Evolutionary conservation across 2,888 invertebrate genomes (phyloP), one percentile per base, ranked within the genome.

Genomic region (Acanthacorydalis orientalis): DNA sequence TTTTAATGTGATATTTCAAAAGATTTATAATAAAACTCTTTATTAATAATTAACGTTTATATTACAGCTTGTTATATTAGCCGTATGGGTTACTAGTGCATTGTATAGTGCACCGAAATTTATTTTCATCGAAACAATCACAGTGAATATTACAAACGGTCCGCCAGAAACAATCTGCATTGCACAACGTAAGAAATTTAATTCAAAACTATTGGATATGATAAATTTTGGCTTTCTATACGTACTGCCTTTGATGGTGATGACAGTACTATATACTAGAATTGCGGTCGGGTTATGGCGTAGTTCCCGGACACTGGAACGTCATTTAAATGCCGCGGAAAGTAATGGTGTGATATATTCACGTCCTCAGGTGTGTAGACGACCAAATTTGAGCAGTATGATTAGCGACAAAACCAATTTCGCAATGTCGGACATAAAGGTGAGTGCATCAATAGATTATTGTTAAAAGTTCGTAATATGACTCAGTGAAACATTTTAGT

Each of bases 211-310:
- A 38, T 77, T 85, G 60, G 86, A 87, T 60, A 78, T 83, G 64
- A 77, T 84, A 53, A 89, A 87, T 66, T 83, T 91, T 57, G 78
- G 82, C 7, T 70, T 90, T 8, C 78, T 90, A 51, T 91, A 90
- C 64, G 73, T 85, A 39, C 71, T 87, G 37, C 92, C 92, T 0
- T 67, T 92, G 45, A 68, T 78, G 44, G 77, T 88, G 31, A 88
- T 92, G 78, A 78, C 77, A 68, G 81, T 81, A 38, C 68, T 90
- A 34, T 92, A 92, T 62, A 83, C 84, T 34, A 75, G 82, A 57
- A 90, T 92, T 48, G 89, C 88, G 3, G 74, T 87, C 23, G 82
- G 83, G 0, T 67, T 92, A 37, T 91, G 90, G 89, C 78, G 74
- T 66, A 83, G 83, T 56, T 80, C 80, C 1, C 72, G 77, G 48